Base-by-base conservation (phyloP, 2,113 vertebrate genomes). In the Mionectes macconnelli region DNA sequence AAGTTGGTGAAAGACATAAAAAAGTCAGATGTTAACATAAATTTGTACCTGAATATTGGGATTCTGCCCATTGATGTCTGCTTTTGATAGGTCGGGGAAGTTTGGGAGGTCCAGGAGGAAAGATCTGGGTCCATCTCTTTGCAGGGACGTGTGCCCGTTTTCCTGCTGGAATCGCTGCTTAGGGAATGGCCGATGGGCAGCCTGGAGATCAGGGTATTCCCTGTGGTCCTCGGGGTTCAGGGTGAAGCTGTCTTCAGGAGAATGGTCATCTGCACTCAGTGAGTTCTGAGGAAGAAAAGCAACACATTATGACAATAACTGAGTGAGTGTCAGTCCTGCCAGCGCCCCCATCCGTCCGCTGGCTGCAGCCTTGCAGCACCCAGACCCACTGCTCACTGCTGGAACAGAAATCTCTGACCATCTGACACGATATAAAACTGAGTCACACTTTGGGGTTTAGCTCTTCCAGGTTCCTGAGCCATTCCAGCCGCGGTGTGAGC, bases 21-120 rank as follows among this genome's bases (percentile, higher is more conserved):
- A 55, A 33, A 33, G 33, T 23, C 17, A 76, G 17, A 53, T 3
- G 9, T 42, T 62, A 89, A 73, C 37, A 80, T 23, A 62, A 78
- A 79, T 89, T 72, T 78, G 68, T 98, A 99, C 99, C 99, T 99
- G 99, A 92, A 99, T 99, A 92, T 99, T 99, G 93, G 99, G 99
- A 95, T 99, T 99, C 97, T 99, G 99, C 50, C 99, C 98, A 81
- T 99, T 99, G 96, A 99, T 99, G 84, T 99, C 99, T 18, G 99
- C 99, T 97, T 99, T 99, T 89, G 99, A 99, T 83, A 99, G 98
- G 96, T 99, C 99, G 21, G 99, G 99, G 95, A 99, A 99, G 95
- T 99, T 99, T 94, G 99, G 98, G 67, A 99, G 98, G 94, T 99
- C 99, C 67, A 99, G 97, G 33, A 99, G 98, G 88, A 99, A 99